Conservation (phyloP, 2,113 vertebrate genomes). For the Lichenostomus cassidix region DNA sequence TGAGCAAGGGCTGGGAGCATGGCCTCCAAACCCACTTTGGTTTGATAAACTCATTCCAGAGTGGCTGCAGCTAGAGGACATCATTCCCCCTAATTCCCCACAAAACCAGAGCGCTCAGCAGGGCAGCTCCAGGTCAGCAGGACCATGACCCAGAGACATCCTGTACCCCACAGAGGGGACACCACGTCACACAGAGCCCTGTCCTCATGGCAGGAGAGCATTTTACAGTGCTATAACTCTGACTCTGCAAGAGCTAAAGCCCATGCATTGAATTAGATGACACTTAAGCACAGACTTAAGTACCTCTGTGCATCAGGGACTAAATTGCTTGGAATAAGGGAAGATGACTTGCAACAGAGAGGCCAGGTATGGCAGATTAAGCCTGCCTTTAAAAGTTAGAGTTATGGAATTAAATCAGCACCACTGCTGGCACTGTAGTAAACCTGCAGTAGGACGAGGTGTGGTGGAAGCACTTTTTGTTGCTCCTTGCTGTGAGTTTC, state of each 20-base stretch:
- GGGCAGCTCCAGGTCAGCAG: background rate
- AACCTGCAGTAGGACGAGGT: background rate
- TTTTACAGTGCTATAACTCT: background rate
- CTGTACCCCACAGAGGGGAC: fast-evolving
- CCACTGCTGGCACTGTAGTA: background rate
- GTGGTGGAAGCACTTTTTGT: background rate
- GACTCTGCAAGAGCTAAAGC: background rate
- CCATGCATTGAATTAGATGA: background rate
- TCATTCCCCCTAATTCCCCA: background rate
- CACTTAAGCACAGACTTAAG: background rate
- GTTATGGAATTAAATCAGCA: background rate
- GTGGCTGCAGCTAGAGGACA: background rate
- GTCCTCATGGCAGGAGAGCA: fast-evolving
- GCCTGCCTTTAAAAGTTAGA: background rate
- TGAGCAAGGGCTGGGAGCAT: background rate
- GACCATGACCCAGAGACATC: background rate
- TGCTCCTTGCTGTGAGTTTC: background rate
- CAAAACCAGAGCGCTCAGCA: background rate
- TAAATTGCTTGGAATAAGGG: background rate
- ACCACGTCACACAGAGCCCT: fast-evolving
- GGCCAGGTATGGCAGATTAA: background rate
- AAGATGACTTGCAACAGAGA: background rate
- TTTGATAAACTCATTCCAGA: background rate
- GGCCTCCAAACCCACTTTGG: background rate
- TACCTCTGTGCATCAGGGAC: background rate